Conservation (phyloP, 2,888 invertebrate species). For the Vesta saturnalis region DNA sequence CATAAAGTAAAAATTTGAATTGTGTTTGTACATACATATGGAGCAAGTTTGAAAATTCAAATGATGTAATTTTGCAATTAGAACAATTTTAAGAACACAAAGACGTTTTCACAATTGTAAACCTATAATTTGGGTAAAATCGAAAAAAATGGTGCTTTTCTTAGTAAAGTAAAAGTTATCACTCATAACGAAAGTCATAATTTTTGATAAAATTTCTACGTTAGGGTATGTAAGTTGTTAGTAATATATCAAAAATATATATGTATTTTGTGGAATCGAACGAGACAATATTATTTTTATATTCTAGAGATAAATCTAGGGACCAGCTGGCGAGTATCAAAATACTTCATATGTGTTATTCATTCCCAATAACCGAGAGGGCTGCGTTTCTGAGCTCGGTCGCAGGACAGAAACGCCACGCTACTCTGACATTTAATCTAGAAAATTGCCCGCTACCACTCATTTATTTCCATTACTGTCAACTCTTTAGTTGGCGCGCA, state of each 20-base stretch:
- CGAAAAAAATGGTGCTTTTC: background rate
- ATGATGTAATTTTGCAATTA: too few relatives aligned
- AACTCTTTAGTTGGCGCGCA: conserved; percentile 62
- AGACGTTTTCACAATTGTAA: too few relatives aligned
- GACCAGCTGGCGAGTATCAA: conserved; percentile 61
- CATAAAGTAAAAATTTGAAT: too few relatives aligned
- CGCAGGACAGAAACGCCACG: conserved; percentile 56
- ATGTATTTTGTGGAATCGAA: conserved; percentile 56
- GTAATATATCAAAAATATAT: conserved; percentile 34
- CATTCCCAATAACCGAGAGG: conserved; percentile 58
- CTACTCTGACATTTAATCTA: conserved; percentile 72
- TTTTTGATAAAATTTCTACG: background rate
- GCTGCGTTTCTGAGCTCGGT: conserved; percentile 53
- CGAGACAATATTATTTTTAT: conserved; percentile 63
- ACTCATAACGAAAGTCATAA: background rate
- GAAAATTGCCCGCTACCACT: conserved; percentile 70
- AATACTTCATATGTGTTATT: conserved; percentile 61
- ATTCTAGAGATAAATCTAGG: conserved; percentile 61
- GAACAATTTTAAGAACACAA: too few relatives aligned
- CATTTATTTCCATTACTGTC: conserved; percentile 73
- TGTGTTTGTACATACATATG: too few relatives aligned
- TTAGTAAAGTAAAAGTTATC: background rate
- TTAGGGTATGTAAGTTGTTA: conserved; percentile 12
- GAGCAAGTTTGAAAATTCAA: too few relatives aligned
- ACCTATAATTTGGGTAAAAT: too few relatives aligned